Base-by-base conservation (phyloP, 1,140 invertebrate genomes). In the Cataglyphis hispanica region DNA sequence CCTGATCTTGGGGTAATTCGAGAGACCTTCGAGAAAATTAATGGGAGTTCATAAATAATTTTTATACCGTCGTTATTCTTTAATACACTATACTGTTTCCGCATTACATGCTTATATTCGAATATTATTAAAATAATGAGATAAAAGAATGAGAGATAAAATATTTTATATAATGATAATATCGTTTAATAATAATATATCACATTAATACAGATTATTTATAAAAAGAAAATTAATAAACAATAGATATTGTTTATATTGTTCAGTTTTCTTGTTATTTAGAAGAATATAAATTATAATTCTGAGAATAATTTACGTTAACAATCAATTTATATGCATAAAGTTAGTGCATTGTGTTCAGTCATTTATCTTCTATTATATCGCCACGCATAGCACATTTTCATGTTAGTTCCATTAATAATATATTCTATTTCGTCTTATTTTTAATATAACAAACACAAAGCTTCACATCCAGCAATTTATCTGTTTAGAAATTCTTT, bases 291-390 rank as follows among this genome's bases (percentile, higher is more conserved):
- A 11, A 77, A 77, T 77, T 77, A 50, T 50, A 61, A 76, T 76
- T 60, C 34, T 19, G 40, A n/a, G 25, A n/a, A 37, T 40, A n/a
- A 46, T 64, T 64, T 34, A 63, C 58, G 2, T 1, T 19, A 77
- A 77, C 40, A 22, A 64, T 64, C 25, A 31, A 77, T 64, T 64
- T 64, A 77, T 50, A 50, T 64, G 37, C 60, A 77, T 77, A 13
- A 64, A 64, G 40, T 64, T 40, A 27, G 27, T 27, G 16, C 25
- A 43, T 31, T n/a, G 37, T 40, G 19, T 19, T 22, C 34, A 64
- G 58, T 77, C 37, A 64, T 77, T 46, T 77, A 77, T 77, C 75
- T 64, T 63, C 60, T 50, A 64, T 77, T 75, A 40, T 75, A 75
- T 37, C 7, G 16, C 25, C 2, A 0, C 53, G 22, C 8, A 56